Evolutionary conservation across 2,113 vertebrate species (phyloP), one percentile per base, ranked within the genome.

Genomic region (Noctilio leporinus): DNA sequence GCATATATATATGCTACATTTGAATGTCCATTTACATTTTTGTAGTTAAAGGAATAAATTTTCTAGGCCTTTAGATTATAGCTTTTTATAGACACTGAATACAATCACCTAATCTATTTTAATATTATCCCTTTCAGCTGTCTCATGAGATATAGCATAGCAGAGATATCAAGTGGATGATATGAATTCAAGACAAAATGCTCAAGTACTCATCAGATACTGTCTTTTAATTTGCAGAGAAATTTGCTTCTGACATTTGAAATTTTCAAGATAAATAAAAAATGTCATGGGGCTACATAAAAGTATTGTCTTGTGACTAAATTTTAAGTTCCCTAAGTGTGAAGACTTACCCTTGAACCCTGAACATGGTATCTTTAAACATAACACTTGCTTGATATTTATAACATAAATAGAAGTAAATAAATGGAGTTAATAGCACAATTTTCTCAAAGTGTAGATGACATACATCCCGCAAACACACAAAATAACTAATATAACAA

Each of bases 21-120:
- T 96, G 94, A 97, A 95, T 97, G 97, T 97, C 96, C 96, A 95
- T 97, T 97, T 97, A 94, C 94, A 97, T 97, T 96, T 96, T 96
- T 91, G 97, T 97, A 94, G 95, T 95, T 96, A 95, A 95, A 97
- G 96, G 96, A 97, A 97, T 96, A 97, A 97, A 97, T 95, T 97
- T 95, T 93, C 92, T 86, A 95, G 96, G 91, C 93, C 96, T 95
- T 95, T 94, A 84, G 88, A 97, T 96, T 59, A 93, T 91, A 94
- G 93, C 95, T 97, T 96, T 97, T 95, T 97, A 97, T 97, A 97
- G 97, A 70, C 93, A 88, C 82, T 83, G 95, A 96, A 94, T 97
- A 97, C 96, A 97, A 96, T 97, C 96, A 96, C 96, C 93, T 96
- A 97, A 97, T 97, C 95, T 97, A 96, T 97, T 97, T 97, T 97